A percentile compares a stretch with the other conserved stretches of the same genome.
Conservation (phyloP, 2,888 invertebrate genomes). For the Netelia melanura region DNA sequence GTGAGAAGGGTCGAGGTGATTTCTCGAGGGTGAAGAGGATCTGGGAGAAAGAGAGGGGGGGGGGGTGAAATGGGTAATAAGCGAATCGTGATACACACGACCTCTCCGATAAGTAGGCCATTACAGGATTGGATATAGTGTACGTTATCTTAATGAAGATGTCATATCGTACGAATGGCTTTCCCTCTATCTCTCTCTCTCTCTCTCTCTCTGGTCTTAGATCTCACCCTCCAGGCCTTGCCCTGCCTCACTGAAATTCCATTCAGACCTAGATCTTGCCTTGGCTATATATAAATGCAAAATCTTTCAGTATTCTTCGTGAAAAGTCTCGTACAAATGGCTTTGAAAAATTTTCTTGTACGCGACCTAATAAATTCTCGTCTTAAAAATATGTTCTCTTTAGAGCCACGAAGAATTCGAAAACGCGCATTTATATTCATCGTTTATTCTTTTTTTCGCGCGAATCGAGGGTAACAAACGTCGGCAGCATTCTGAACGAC, state of each 20-base stretch:
- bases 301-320: neutral
- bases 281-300: neutral
- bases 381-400: too few species aligned
- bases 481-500: neutral
- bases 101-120: slow-evolving; percentile 58
- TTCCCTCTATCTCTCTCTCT: neutral
- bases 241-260: slow-evolving; percentile 7
- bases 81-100: slow-evolving; percentile 46
- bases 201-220: neutral
- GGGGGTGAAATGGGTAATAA: slow-evolving; percentile 14
- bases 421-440: neutral
- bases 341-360: neutral
- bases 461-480: neutral
- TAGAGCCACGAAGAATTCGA: neutral
- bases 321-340: neutral
- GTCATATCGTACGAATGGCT: slow-evolving; percentile 61
- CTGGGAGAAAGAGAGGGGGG: neutral
- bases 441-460: neutral
- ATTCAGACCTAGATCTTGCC: neutral
- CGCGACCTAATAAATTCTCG: too few species aligned
- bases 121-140: slow-evolving; percentile 53
- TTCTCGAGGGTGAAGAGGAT: slow-evolving; percentile 18
- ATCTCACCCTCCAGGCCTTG: slow-evolving; percentile 7
- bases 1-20: neutral
- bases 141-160: slow-evolving; percentile 66